Base-by-base conservation (phyloP, 2,113 vertebrate genomes). In the Pimephales promelas region DNA sequence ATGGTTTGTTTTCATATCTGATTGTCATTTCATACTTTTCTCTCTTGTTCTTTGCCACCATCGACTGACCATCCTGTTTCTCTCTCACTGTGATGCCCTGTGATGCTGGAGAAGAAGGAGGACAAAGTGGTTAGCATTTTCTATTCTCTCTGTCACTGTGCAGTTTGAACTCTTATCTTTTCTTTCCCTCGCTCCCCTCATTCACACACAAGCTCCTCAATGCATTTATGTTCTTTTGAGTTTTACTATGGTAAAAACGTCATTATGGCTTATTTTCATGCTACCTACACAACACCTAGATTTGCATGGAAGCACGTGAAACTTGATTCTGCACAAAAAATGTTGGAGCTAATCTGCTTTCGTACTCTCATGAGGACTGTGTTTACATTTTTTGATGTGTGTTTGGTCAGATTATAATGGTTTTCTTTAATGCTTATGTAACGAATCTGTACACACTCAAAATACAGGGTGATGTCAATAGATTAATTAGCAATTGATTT, bases 71-170 rank as follows among this genome's bases (percentile, higher is more conserved):
- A 56, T 36, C 40, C n/a, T 45, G 40, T 84, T 43, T 78, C 47
- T 36, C 31, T 77, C 82, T 57, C 36, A 40, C 75, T 52, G 47
- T 86, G 77, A 77, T 79, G 66, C 45, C 8, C 45, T 85, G 64
- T 62, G 72, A 71, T 5, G 22, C 73, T 47, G 83, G 74, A 87
- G 83, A 85, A 86, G 81, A 86, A 82, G 73, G 82, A 84, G 45
- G 78, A 87, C 59, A 87, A 84, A 84, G 79, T 87, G 54, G 61
- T 85, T 85, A 87, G 71, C 22, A n/a, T 85, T 20, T 74, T 73
- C 14, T 74, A 70, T n/a, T 62, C 13, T 66, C 62, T 64, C 5
- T 82, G 62, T 70, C 8, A 70, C 62, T 71, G 47, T 52, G 26
- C 13, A 70, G 20, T 71, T 28, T 40, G 20, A 62, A 62, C 24